Evolutionary conservation across 2,797 vertebrate genomes (phyloP), one percentile per base, ranked within the genome.

Genomic region (Scarus forsteni): DNA sequence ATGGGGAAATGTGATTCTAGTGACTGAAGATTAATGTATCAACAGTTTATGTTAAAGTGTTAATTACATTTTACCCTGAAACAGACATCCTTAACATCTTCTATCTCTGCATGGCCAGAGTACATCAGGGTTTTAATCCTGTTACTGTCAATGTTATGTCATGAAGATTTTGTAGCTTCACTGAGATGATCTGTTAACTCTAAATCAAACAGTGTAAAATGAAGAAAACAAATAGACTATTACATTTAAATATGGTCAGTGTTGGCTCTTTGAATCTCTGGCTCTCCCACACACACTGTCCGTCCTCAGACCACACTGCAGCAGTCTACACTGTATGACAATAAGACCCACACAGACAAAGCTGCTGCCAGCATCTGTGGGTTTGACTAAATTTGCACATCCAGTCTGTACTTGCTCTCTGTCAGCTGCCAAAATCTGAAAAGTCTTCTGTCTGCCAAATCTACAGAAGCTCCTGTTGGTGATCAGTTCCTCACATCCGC

Each of bases 41-140:
- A 9, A 40, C 39, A 40, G 39, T 40, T 40, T 8, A 11, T 40
- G 39, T 40, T 40, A 40, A 3, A 40, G 39, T 11, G 11, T 11
- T 40, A 10, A 12, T 87, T 60, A 18, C 67, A 66, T 85, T 86
- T 78, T 75, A 67, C 44, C 62, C 50, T 73, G 55, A 78, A 75
- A 81, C 60, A 54, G 46, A 5, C 9, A 9, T 10, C 15, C 19
- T 44, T 14, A 27, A 27, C 27, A 27, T 27, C 27, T 27, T 27
- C 27, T 27, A 27, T 27, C 27, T 27, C 27, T 27, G 27, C 27
- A 4, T 27, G 27, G 27, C 27, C 27, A 27, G 27, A 27, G 27
- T 27, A 27, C 27, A 4, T 27, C 27, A 27, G 27, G 2, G 27
- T 27, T 70, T 19, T 42, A 38, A 45, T 62, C 43, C 27, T 5